Evolutionary conservation across 2,113 vertebrate species (phyloP).

Genomic region (Poecile atricapillus): DNA sequence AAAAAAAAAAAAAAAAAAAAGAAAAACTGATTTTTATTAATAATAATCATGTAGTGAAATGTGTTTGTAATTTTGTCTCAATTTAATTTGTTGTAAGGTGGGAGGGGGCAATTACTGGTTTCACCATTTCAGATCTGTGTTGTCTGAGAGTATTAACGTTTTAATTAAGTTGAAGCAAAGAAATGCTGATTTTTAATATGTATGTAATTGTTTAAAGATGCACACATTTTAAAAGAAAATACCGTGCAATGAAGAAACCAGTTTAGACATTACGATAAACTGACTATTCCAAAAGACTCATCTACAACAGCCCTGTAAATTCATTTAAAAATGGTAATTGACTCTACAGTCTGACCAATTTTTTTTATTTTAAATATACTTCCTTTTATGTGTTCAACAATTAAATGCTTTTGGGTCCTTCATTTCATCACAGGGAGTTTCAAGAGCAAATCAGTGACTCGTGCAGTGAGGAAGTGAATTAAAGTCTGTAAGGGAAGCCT

Average conservation of each 20-base stretch:
- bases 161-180: conserved; percentile 83
- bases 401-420: conserved; percentile 79
- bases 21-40: conserved; percentile 88
- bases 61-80: conserved; percentile 94
- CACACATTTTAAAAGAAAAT: conserved; percentile 82
- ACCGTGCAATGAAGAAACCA: conserved; percentile 80
- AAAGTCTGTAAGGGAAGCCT: conserved; percentile 20
- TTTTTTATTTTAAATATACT: conserved; percentile 92
- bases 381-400: conserved; percentile 98
- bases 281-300: conserved; percentile 86
- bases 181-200: conserved; percentile 86
- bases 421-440: conserved; percentile 72
- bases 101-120: conserved; percentile 80
- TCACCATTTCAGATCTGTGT: conserved; percentile 90
- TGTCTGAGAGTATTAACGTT: conserved; percentile 89
- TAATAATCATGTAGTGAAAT: conserved; percentile 92
- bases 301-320: conserved; percentile 90
- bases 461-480: conserved; percentile 35
- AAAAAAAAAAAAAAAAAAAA: conserved; percentile 70
- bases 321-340: conserved; percentile 84
- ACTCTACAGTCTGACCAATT: conserved; percentile 91
- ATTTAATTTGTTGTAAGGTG: conserved; percentile 90
- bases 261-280: conserved; percentile 81
- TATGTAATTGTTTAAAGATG: conserved; percentile 85
- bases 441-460: conserved; percentile 39